These are phyloP conservation scores for Archaeoteleia sp. DNA, from an alignment of 2,888 invertebrate species.

Conservation along the genomic window DNA sequence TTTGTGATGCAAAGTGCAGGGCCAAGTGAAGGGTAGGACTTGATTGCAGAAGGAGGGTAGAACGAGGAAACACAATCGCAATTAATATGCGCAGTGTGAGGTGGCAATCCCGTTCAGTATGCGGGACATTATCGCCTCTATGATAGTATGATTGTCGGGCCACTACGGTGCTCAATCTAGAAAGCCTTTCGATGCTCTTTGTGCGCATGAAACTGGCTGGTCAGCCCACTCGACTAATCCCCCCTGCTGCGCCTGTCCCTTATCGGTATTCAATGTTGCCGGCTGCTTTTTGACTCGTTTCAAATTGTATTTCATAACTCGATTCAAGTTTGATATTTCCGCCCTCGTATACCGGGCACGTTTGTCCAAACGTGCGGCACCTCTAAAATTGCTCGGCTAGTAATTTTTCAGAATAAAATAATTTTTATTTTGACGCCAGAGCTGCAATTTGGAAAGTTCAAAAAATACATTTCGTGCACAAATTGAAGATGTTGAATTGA, in stretches of 20 bases:
- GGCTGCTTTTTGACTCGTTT: conserved; percentile 64
- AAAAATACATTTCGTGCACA: no score
- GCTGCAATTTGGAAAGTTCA: no score
- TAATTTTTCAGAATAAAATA: conserved; percentile 15
- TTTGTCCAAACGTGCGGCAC: conserved; percentile 19
- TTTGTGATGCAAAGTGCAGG: conserved; percentile 62
- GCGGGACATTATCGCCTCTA: conserved; percentile 66
- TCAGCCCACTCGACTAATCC: conserved; percentile 60
- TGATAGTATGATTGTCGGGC: conserved; percentile 68
- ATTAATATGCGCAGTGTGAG: conserved; percentile 68
- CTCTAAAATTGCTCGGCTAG: conserved; percentile 2
- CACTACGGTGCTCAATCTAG: conserved; percentile 59
- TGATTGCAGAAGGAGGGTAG: conserved; percentile 36
- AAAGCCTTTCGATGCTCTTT: conserved; percentile 46
- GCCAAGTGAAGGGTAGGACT: conserved; percentile 28
- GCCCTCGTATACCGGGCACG: conserved; percentile 6
- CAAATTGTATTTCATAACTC: conserved; percentile 63
- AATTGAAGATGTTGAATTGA: no score
- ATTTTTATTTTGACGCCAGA: conserved; percentile 9
- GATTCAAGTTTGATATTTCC: conserved; percentile 47
- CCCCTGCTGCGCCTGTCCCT: conserved; percentile 49
- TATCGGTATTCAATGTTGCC: conserved; percentile 63
- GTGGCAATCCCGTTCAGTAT: conserved; percentile 61
- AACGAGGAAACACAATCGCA: conserved; percentile 37
- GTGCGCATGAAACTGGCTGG: conserved; percentile 17